Conservation (phyloP, 37 sponge, comb jelly and placozoan species). For the Aphrocallistes beatrix region DNA sequence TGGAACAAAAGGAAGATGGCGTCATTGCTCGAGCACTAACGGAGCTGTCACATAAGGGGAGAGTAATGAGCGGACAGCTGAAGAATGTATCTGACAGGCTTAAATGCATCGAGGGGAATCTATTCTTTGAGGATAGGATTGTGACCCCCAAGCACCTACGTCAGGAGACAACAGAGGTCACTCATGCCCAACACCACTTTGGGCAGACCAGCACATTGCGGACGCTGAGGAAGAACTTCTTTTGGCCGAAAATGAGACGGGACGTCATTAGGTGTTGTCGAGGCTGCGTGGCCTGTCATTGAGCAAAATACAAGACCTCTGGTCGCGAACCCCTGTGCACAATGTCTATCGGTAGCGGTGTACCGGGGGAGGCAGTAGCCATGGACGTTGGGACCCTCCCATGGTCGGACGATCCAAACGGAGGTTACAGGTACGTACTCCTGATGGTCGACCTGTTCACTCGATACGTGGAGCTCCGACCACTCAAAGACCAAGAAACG, state of each 20-base stretch:
- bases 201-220: not conserved
- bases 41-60: not conserved
- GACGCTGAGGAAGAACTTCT: not conserved
- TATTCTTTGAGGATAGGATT: not conserved
- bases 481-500: not conserved
- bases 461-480: not conserved
- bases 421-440: not conserved
- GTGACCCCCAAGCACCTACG: not conserved
- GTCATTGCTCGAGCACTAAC: not conserved
- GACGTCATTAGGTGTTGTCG: not conserved
- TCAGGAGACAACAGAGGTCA: not conserved
- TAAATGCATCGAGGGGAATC: not conserved
- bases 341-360: not conserved
- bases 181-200: not conserved
- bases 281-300: not conserved
- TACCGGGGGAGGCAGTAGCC: not conserved
- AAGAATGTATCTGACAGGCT: not conserved
- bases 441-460: constrained; percentile 2
- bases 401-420: not conserved
- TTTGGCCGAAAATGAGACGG: not conserved
- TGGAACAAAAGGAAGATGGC: not conserved
- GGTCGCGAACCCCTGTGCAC: not conserved
- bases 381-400: constrained; percentile 16
- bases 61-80: not conserved
- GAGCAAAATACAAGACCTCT: not conserved